Evolutionary conservation across 2,888 invertebrate genomes (phyloP).

Genomic region (Zaprionus obscuricornis): DNA sequence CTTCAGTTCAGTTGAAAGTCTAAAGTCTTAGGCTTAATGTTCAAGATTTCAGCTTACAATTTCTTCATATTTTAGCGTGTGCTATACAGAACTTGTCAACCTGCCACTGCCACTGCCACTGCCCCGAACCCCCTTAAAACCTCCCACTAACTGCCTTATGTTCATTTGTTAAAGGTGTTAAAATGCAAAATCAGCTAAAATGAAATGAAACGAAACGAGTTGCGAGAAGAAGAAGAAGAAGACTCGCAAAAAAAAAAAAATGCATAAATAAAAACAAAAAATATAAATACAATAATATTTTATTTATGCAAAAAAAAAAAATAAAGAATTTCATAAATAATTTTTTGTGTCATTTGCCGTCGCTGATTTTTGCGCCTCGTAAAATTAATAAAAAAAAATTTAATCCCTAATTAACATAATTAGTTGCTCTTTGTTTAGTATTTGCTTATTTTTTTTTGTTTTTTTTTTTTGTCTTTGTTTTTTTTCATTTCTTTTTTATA

Average conservation of each 20-base stretch:
- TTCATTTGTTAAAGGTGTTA: conserved; percentile 50
- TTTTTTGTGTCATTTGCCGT: conserved; percentile 51
- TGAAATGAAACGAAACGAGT: conserved; percentile 31
- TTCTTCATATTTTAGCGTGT: too few relatives aligned
- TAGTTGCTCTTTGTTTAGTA: conserved; percentile 52
- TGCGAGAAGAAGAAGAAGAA: conserved; percentile 2
- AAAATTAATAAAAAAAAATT: conserved; percentile 69
- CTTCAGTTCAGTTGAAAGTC: too few relatives aligned
- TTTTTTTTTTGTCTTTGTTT: background rate
- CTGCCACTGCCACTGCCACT: background rate
- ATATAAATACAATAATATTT: conserved; percentile 26
- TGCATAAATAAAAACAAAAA: conserved; percentile 26
- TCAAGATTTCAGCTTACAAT: too few relatives aligned
- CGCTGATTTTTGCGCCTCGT: conserved; percentile 70
- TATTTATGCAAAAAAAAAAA: conserved; percentile 48
- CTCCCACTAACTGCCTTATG: too few relatives aligned
- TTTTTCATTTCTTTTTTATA: background rate
- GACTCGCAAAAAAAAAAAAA: conserved; percentile 16
- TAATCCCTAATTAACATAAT: conserved; percentile 73
- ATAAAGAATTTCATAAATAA: conserved; percentile 32
- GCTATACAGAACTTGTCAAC: too few relatives aligned
- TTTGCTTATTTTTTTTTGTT: background rate
- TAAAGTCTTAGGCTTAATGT: too few relatives aligned
- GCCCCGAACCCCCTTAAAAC: too few relatives aligned
- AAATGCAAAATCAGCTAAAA: conserved; percentile 67